Conservation (phyloP, 2,888 invertebrate genomes). For the Tetragnatha montana region DNA sequence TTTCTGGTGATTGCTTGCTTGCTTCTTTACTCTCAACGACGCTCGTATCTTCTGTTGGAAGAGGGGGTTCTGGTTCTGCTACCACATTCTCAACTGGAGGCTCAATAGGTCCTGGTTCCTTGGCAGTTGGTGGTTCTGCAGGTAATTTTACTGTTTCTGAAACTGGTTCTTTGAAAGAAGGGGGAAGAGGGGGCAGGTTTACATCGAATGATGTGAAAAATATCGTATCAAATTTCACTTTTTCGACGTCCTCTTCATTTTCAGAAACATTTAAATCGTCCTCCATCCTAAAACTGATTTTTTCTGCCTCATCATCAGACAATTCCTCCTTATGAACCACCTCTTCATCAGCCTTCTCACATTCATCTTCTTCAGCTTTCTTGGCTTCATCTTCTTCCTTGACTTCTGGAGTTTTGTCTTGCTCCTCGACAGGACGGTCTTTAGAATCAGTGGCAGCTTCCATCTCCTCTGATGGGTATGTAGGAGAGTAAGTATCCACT, state of each 20-base stretch:
- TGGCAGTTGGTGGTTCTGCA: not conserved
- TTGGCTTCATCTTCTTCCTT: not conserved
- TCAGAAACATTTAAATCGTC: not conserved
- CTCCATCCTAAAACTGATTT: not conserved
- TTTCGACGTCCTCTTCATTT: not conserved
- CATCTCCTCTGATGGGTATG: conserved; percentile 36
- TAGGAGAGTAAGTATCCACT: conserved; percentile 33
- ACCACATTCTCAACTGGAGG: not conserved
- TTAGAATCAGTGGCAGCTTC: not conserved
- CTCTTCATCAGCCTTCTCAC: not conserved
- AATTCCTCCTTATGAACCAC: too few species aligned
- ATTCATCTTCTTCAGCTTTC: not conserved
- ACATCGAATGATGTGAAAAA: conserved; percentile 59
- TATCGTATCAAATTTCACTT: conserved; percentile 25
- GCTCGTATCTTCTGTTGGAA: conserved; percentile 6
- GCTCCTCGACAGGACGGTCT: not conserved
- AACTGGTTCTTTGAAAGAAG: not conserved
- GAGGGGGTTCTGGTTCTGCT: not conserved
- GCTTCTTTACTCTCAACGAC: not conserved
- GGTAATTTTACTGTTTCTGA: not conserved
- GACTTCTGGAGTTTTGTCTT: not conserved
- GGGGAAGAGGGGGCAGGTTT: conserved; percentile 64
- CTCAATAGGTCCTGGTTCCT: not conserved
- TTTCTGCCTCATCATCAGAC: too few species aligned
- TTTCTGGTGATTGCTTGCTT: not conserved